Conservation (phyloP, 2,797 vertebrate species). For the Spizella passerina region DNA sequence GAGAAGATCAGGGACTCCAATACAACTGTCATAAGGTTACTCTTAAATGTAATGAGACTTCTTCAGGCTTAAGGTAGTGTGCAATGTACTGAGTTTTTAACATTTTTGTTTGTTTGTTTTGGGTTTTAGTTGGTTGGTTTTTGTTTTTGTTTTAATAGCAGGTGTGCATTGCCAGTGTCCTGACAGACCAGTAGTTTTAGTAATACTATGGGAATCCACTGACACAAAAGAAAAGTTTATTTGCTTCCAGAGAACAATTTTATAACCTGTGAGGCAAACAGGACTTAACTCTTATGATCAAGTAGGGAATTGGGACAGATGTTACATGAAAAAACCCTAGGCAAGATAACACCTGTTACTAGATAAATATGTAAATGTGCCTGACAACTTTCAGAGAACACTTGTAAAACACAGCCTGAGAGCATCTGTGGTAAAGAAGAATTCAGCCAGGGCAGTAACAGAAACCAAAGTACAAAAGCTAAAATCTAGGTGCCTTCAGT, state of each 20-base stretch:
- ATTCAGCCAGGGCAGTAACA: neutral
- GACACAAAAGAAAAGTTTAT: neutral
- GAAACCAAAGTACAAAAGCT: neutral
- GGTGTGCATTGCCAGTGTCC: neutral
- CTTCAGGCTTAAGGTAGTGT: neutral
- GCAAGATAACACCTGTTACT: neutral
- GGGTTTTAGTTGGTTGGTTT: neutral
- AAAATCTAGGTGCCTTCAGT: neutral
- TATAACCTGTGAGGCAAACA: neutral
- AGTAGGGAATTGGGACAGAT: neutral
- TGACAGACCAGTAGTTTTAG: neutral
- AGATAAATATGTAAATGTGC: neutral
- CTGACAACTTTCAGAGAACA: neutral
- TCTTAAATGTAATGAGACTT: neutral
- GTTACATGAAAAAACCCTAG: neutral
- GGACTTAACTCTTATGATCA: neutral
- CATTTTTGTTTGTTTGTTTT: neutral
- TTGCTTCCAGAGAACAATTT: neutral
- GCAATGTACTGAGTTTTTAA: neutral
- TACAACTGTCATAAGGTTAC: neutral
- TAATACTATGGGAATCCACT: neutral
- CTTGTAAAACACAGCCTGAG: neutral
- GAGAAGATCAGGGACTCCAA: neutral
- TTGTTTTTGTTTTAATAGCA: neutral
- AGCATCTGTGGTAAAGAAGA: neutral